Evolutionary conservation across 1,140 invertebrate species (phyloP).

Genomic region (Ceratitis capitata): DNA sequence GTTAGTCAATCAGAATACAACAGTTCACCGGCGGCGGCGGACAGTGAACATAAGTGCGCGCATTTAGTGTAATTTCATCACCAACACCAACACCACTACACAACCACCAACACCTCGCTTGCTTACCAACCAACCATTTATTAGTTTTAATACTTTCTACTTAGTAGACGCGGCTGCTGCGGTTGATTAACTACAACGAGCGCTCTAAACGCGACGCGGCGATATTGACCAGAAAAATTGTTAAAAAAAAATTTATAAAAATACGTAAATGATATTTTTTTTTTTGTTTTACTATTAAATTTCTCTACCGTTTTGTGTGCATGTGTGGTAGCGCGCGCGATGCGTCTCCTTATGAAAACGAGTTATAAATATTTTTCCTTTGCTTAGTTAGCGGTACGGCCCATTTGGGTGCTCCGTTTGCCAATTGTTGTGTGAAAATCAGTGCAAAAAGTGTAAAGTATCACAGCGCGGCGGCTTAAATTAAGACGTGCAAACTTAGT

Average conservation of each 20-base stretch:
- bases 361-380: background rate
- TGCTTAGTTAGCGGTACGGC: background rate
- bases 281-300: background rate
- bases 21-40: conserved; percentile 1
- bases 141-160: no score
- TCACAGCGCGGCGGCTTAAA: background rate
- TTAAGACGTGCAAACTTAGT: background rate
- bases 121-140: background rate
- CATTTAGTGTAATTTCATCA: background rate
- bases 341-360: background rate
- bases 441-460: background rate
- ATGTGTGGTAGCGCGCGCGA: background rate
- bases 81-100: no score
- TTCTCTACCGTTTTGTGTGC: background rate
- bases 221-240: no score
- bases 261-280: background rate
- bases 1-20: background rate
- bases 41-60: background rate
- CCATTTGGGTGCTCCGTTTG: background rate
- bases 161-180: background rate
- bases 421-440: background rate
- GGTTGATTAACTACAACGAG: background rate
- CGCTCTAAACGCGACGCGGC: no score
- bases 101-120: no score
- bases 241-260: background rate